These are phyloP conservation scores for Sprattus sprattus DNA, from an alignment of 2,113 vertebrate species.

Conservation along the genomic window DNA sequence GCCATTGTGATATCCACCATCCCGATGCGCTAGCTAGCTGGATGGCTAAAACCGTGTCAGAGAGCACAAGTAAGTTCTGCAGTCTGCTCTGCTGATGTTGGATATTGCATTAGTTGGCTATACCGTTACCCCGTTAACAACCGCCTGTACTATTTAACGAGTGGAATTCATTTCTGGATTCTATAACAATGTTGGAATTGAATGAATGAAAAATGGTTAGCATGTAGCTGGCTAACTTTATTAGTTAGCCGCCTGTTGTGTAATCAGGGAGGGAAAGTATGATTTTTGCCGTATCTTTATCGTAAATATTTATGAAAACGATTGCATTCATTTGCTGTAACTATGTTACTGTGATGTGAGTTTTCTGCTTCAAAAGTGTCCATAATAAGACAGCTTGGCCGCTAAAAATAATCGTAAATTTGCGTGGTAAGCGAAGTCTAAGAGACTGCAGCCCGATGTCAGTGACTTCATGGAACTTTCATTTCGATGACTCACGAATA, in stretches of 20 bases:
- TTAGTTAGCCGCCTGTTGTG: slow-evolving; percentile 5
- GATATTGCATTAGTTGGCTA: neutral
- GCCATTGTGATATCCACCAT: slow-evolving; percentile 44
- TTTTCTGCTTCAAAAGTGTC: neutral
- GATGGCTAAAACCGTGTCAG: slow-evolving; percentile 9
- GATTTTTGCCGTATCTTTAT: neutral
- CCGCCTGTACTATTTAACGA: neutral
- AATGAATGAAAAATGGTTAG: slow-evolving; percentile 5
- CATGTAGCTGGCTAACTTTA: slow-evolving; percentile 5
- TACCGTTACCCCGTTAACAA: neutral
- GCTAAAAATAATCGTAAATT: neutral
- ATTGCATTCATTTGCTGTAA: neutral
- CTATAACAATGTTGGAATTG: neutral
- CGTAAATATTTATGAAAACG: neutral
- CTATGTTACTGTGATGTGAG: neutral
- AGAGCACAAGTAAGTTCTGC: slow-evolving; percentile 2
- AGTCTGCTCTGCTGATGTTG: neutral
- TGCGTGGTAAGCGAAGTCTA: neutral
- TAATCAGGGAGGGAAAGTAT: neutral
- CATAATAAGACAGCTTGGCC: neutral
- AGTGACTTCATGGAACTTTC: slow-evolving; percentile 17
- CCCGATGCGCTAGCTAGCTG: neutral
- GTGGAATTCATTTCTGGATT: neutral
- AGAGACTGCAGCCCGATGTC: neutral
- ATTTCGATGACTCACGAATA: slow-evolving; percentile 6